These are phyloP conservation scores for Ammospiza nelsoni DNA, from an alignment of 2,113 vertebrate species.

Conservation along the genomic window DNA sequence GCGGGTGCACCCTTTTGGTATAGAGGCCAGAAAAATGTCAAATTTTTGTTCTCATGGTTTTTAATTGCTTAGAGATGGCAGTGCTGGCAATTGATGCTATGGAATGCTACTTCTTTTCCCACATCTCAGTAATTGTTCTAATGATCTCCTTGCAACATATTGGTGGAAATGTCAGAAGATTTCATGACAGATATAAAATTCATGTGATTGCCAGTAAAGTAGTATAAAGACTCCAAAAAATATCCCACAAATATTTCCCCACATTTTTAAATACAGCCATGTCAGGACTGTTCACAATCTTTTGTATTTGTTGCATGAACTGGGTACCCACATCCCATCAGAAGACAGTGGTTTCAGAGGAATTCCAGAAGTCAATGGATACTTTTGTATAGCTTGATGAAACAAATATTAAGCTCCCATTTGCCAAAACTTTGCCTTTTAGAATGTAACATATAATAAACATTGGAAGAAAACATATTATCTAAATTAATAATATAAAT, in stretches of 20 bases:
- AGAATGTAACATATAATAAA: background rate
- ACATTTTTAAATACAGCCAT: slow-evolving; percentile 45
- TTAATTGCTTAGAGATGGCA: slow-evolving; percentile 49
- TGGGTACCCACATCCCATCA: slow-evolving; percentile 25
- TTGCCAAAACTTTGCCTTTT: background rate
- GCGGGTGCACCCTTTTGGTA: background rate
- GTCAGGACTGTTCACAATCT: background rate
- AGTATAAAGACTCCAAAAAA: slow-evolving; percentile 38
- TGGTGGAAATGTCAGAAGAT: slow-evolving; percentile 62
- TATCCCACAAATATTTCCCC: slow-evolving; percentile 61
- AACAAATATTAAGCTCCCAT: background rate
- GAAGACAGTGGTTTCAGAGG: background rate
- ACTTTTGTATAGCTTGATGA: background rate
- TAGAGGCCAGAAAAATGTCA: background rate
- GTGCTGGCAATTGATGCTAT: slow-evolving; percentile 15
- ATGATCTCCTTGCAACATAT: slow-evolving; percentile 60
- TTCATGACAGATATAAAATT: slow-evolving; percentile 65
- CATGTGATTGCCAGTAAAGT: slow-evolving; percentile 59
- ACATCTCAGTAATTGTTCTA: slow-evolving; percentile 61
- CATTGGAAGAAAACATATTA: background rate
- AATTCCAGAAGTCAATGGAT: background rate
- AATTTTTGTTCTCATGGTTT: background rate
- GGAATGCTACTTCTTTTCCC: slow-evolving; percentile 60
- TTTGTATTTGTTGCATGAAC: background rate
- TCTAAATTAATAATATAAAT: background rate